A percentile compares a stretch with the other conserved stretches of the same genome.
Evolutionary conservation across 2,888 invertebrate genomes (phyloP).

Genomic region (Drosophila subquinaria): DNA sequence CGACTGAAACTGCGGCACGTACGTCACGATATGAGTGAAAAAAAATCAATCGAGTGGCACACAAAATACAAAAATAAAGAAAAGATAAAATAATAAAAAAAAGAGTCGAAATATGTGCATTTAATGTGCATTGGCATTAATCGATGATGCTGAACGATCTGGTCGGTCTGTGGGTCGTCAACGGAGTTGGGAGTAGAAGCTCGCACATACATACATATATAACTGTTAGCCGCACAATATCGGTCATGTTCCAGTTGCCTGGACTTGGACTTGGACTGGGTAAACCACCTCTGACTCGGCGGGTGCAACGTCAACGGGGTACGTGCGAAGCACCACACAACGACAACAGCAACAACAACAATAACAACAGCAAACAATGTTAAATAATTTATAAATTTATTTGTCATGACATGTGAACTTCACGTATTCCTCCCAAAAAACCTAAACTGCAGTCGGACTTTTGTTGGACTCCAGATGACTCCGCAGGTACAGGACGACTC

Average conservation of each 20-base stretch:
- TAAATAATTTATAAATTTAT: slow-evolving; percentile 79
- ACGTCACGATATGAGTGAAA: slow-evolving; percentile 80
- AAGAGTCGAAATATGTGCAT: slow-evolving; percentile 72
- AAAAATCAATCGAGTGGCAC: slow-evolving; percentile 62
- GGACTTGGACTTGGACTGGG: slow-evolving; percentile 43
- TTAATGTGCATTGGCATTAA: slow-evolving; percentile 81
- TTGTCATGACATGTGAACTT: slow-evolving; percentile 44
- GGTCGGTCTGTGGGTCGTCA: slow-evolving; percentile 32
- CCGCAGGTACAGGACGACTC: slow-evolving; percentile 67
- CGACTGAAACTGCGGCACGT: slow-evolving; percentile 76
- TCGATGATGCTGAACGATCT: slow-evolving; percentile 73
- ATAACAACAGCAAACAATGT: slow-evolving; percentile 43
- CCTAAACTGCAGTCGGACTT: slow-evolving; percentile 40
- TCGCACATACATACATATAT: slow-evolving; percentile 40
- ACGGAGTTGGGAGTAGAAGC: slow-evolving; percentile 33
- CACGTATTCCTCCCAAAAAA: slow-evolving; percentile 48
- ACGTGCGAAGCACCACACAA: slow-evolving; percentile 41
- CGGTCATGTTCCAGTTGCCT: slow-evolving; percentile 80
- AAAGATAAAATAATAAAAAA: slow-evolving; percentile 6
- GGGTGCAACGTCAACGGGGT: slow-evolving; percentile 47
- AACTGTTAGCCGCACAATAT: slow-evolving; percentile 77
- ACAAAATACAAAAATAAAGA: slow-evolving; percentile 38
- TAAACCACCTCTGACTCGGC: slow-evolving; percentile 77
- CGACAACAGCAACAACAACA: background rate
- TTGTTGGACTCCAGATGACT: slow-evolving; percentile 35